Evolutionary conservation across 1,140 invertebrate species (phyloP).

Genomic region (Neoseiulus cucumeris): DNA sequence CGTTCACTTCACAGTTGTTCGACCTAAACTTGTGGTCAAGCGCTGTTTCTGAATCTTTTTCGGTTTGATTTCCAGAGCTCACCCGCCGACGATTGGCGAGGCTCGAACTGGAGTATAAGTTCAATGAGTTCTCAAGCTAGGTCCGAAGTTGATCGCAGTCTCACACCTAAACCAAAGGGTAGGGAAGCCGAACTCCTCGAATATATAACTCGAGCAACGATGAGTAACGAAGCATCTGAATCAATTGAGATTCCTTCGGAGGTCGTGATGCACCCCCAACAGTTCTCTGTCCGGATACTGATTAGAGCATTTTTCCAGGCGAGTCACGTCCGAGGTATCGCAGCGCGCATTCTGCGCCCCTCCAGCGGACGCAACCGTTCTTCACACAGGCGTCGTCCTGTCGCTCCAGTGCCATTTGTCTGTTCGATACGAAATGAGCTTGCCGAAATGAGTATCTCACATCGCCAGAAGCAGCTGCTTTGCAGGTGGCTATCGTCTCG

Average conservation of each 20-base stretch:
- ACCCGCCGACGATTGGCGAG: background rate
- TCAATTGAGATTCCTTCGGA: too few relatives aligned
- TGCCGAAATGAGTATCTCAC: background rate
- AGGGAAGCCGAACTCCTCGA: too few relatives aligned
- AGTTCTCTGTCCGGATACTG: too few relatives aligned
- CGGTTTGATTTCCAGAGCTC: background rate
- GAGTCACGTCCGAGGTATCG: constrained; percentile 7
- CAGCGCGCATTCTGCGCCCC: constrained; percentile 7
- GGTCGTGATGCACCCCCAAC: too few relatives aligned
- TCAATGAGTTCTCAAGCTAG: background rate
- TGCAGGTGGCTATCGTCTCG: too few relatives aligned
- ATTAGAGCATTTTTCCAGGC: too few relatives aligned
- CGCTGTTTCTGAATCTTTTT: background rate
- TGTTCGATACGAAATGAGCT: constrained; percentile 8
- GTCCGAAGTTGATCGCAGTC: constrained; percentile 1
- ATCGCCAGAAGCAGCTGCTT: too few relatives aligned
- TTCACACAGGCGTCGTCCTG: background rate
- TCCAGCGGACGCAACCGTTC: constrained; percentile 4
- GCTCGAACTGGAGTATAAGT: background rate
- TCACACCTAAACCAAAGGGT: constrained; percentile 3
- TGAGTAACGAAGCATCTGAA: too few relatives aligned
- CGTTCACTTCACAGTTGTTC: too few relatives aligned
- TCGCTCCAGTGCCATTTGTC: constrained; percentile 10
- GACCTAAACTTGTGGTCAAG: background rate
- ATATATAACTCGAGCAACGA: too few relatives aligned